These are phyloP conservation scores for Peromyscus californicus DNA, from an alignment of 2,113 vertebrate species.

Conservation along the genomic window DNA sequence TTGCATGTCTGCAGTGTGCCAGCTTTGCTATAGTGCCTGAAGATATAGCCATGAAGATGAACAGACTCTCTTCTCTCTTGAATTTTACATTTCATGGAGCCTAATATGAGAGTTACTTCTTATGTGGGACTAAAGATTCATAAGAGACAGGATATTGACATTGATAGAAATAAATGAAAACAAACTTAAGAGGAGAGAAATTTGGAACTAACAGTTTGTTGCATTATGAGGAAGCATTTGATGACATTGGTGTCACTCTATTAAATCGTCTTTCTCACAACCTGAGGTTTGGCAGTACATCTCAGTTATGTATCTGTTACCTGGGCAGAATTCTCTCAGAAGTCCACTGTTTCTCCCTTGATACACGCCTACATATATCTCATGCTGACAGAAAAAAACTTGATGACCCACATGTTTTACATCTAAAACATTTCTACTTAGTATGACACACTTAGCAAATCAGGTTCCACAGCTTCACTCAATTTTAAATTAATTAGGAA, in stretches of 20 bases:
- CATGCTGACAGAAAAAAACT: neutral
- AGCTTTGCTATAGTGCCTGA: neutral
- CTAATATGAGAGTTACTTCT: neutral
- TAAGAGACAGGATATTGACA: neutral
- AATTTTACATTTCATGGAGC: constrained; percentile 4
- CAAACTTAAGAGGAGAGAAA: neutral
- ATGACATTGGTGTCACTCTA: neutral
- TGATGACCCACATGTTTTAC: neutral
- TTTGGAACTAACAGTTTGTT: neutral
- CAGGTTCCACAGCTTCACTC: neutral
- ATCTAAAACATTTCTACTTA: neutral
- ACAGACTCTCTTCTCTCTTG: neutral
- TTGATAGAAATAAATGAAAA: neutral
- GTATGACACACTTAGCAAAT: neutral
- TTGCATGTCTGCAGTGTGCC: neutral
- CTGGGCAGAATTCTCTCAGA: neutral
- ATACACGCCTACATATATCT: neutral
- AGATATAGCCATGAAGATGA: neutral
- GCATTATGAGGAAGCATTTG: neutral
- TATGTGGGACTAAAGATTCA: neutral
- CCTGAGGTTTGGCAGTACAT: neutral
- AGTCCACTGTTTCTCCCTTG: neutral
- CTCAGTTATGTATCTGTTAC: neutral
- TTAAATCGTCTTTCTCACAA: neutral
- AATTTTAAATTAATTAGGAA: neutral